These are phyloP conservation scores for Lepisosteus oculatus DNA, from an alignment of 2,113 vertebrate genomes.

Conservation along the genomic window DNA sequence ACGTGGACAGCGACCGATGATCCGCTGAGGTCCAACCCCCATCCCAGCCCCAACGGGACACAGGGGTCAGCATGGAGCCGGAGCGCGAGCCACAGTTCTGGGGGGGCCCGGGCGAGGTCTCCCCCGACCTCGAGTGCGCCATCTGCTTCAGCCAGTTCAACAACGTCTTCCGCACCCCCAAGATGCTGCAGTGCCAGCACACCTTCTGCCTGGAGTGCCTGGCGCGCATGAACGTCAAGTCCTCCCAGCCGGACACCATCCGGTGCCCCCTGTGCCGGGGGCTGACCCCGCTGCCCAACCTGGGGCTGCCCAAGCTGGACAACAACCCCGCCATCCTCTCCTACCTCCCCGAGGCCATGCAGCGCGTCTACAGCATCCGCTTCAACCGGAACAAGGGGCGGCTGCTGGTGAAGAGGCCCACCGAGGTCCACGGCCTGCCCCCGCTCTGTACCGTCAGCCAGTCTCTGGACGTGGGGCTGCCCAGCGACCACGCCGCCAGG, in stretches of 20 bases:
- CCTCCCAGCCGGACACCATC: constrained; percentile 53
- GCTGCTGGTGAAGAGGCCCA: constrained; percentile 62
- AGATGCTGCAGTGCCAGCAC: constrained; percentile 68
- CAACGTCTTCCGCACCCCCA: constrained; percentile 73
- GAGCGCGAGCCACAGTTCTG: neutral
- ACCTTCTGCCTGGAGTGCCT: constrained; percentile 79
- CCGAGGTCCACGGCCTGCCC: neutral
- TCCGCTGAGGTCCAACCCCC: neutral
- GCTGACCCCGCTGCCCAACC: constrained; percentile 55
- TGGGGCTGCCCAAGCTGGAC: constrained; percentile 61
- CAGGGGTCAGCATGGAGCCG: neutral
- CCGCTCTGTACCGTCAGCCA: constrained; percentile 23
- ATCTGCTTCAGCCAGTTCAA: constrained; percentile 75
- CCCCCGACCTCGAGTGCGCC: constrained; percentile 67
- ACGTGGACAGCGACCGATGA: neutral
- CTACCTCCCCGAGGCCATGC: constrained; percentile 66
- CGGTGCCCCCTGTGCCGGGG: constrained; percentile 70
- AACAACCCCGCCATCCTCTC: constrained; percentile 60
- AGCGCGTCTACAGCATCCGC: constrained; percentile 68
- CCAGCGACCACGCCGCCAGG: constrained; percentile 16
- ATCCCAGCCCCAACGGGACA: neutral
- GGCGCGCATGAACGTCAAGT: constrained; percentile 70
- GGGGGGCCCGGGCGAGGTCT: neutral
- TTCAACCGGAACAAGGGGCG: constrained; percentile 62
- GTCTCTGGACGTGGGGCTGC: constrained; percentile 57